These are phyloP conservation scores for Mohoua ochrocephala DNA, from an alignment of 2,113 vertebrate species.

Conservation along the genomic window DNA sequence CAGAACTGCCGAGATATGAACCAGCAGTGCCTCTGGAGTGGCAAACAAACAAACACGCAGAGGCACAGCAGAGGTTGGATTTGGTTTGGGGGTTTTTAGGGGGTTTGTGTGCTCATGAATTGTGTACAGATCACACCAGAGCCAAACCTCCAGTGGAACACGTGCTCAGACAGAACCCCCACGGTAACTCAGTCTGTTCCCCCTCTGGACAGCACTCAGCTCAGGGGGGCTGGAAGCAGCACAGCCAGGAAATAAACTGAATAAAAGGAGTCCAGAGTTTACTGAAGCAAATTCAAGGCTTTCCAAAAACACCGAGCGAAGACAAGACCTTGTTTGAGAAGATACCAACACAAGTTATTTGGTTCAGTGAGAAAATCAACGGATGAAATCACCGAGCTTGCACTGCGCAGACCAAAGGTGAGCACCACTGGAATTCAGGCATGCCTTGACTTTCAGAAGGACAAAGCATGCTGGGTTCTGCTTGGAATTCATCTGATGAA, in stretches of 20 bases:
- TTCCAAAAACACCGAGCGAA: fast-evolving
- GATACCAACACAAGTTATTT: fast-evolving
- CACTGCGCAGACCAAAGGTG: neutral
- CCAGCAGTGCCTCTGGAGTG: fast-evolving
- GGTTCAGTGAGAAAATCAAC: neutral
- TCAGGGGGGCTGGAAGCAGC: neutral
- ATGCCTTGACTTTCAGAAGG: neutral
- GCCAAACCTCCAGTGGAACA: neutral
- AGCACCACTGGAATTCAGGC: neutral
- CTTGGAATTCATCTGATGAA: neutral
- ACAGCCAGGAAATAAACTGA: neutral
- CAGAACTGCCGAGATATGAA: fast-evolving
- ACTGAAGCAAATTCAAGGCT: neutral
- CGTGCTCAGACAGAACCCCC: neutral
- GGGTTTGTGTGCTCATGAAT: neutral
- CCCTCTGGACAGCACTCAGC: neutral
- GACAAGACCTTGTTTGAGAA: neutral
- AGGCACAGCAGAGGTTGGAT: neutral
- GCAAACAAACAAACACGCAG: neutral
- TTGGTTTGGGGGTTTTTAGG: fast-evolving
- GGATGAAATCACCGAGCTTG: neutral
- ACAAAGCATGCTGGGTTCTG: neutral
- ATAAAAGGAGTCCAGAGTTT: fast-evolving
- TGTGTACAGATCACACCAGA: neutral
- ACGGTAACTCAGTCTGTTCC: fast-evolving